Evolutionary conservation across 2,113 vertebrate species (phyloP).

Genomic region (Clarias magur): DNA sequence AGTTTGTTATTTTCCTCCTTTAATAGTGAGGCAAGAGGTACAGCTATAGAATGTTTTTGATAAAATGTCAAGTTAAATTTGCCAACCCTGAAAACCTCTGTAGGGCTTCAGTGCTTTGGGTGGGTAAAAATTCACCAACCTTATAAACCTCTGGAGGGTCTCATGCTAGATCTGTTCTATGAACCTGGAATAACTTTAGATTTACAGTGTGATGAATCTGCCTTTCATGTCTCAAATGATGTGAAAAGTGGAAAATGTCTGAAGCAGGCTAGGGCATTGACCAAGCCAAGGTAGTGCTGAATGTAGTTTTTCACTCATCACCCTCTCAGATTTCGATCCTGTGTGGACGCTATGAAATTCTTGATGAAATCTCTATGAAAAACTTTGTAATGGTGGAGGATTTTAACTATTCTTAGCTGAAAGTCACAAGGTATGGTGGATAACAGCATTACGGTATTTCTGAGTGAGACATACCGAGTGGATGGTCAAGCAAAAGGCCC

Average conservation of each 20-base stretch:
- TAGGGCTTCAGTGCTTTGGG: neutral
- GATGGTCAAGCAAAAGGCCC: neutral
- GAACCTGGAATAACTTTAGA: neutral
- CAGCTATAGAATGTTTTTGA: too few species aligned
- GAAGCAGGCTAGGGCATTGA: neutral
- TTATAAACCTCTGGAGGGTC: neutral
- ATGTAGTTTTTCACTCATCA: neutral
- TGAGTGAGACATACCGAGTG: neutral
- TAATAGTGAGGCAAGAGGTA: neutral
- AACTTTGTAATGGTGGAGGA: neutral
- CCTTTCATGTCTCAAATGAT: neutral
- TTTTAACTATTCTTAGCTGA: neutral
- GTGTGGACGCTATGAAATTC: neutral
- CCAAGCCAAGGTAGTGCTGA: neutral
- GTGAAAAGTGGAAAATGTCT: neutral
- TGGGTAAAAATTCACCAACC: neutral
- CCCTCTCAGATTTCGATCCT: neutral
- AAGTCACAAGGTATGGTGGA: neutral
- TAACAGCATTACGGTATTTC: neutral
- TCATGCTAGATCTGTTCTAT: neutral
- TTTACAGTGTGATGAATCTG: neutral
- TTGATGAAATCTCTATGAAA: too few species aligned
- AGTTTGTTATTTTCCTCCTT: neutral
- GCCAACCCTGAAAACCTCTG: neutral
- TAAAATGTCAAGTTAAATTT: neutral